Evolutionary conservation across 1,140 invertebrate genomes (phyloP).

Genomic region (Pseudomyrmex cubaensis): DNA sequence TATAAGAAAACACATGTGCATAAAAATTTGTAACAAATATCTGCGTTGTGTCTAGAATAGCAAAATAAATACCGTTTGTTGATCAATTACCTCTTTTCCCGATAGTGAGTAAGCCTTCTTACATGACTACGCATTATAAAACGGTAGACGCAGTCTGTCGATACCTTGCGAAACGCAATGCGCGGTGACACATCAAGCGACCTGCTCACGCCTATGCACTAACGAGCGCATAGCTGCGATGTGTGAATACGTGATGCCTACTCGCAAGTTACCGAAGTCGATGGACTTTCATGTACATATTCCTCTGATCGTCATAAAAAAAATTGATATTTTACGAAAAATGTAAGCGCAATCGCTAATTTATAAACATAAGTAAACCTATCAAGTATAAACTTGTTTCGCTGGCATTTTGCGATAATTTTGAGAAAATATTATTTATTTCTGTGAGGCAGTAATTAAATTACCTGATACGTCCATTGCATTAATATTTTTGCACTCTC

Average conservation of each 20-base stretch:
- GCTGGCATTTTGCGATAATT: not conserved
- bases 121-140: constrained; percentile 57
- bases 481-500: not conserved
- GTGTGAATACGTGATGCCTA: constrained; percentile 60
- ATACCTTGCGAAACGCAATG: constrained; percentile 71
- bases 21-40: not conserved
- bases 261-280: constrained; percentile 50
- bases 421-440: not conserved
- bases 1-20: not conserved
- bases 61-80: not conserved
- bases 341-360: not conserved
- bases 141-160: constrained; percentile 67
- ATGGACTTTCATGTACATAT: constrained; percentile 20
- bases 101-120: constrained; percentile 44
- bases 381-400: too few relatives aligned
- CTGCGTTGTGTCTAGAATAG: not conserved
- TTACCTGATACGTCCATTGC: not conserved
- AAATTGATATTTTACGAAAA: not conserved
- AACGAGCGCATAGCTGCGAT: constrained; percentile 58
- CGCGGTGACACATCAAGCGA: constrained; percentile 74
- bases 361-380: too few relatives aligned
- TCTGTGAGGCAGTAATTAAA: not conserved
- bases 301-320: not conserved
- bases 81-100: not conserved
- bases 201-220: constrained; percentile 73